phyloP scores from a whole-genome alignment of 2,888 invertebrate species.

The Patella ulyssiponensis region DNA sequence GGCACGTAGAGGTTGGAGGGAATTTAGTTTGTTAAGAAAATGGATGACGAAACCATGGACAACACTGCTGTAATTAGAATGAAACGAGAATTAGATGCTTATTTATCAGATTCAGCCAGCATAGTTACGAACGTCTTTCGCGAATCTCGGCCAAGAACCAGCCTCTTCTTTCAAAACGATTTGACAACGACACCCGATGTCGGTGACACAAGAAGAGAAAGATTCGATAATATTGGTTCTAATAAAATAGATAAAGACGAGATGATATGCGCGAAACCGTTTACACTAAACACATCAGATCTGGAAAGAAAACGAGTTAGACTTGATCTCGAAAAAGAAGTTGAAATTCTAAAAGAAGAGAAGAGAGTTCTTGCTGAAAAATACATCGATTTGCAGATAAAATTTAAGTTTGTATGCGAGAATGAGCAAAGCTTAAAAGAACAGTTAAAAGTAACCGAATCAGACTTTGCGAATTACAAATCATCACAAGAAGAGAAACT shows the following conservation, averaged over 20 bases:
- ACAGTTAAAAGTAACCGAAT: slow-evolving; percentile 41
- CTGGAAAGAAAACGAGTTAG: slow-evolving; percentile 48
- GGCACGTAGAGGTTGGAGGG: too few species aligned
- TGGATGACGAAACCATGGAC: slow-evolving; percentile 37
- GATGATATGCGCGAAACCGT: slow-evolving; percentile 22
- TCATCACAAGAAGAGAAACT: slow-evolving; percentile 47
- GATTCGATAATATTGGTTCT: too few species aligned
- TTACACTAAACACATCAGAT: slow-evolving; percentile 20
- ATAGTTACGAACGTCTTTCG: too few species aligned
- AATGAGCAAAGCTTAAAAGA: slow-evolving; percentile 45
- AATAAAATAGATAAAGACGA: slow-evolving; percentile 51
- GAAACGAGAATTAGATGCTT: slow-evolving; percentile 60
- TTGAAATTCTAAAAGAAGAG: slow-evolving; percentile 41
- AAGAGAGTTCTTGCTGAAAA: slow-evolving; percentile 34
- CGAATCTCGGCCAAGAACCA: too few species aligned
- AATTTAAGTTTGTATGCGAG: slow-evolving; percentile 46
- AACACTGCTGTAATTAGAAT: slow-evolving; percentile 56
- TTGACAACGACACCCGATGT: too few species aligned
- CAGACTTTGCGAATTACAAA: slow-evolving; percentile 42
- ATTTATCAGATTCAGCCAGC: slow-evolving; percentile 41
- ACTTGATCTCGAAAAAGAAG: slow-evolving; percentile 51
- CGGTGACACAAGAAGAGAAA: too few species aligned
- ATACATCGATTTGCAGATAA: slow-evolving; percentile 38
- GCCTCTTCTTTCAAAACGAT: too few species aligned
- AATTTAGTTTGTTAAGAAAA: background rate